phyloP scores from a whole-genome alignment of 2,113 vertebrate species.

The Rutilus rutilus region DNA sequence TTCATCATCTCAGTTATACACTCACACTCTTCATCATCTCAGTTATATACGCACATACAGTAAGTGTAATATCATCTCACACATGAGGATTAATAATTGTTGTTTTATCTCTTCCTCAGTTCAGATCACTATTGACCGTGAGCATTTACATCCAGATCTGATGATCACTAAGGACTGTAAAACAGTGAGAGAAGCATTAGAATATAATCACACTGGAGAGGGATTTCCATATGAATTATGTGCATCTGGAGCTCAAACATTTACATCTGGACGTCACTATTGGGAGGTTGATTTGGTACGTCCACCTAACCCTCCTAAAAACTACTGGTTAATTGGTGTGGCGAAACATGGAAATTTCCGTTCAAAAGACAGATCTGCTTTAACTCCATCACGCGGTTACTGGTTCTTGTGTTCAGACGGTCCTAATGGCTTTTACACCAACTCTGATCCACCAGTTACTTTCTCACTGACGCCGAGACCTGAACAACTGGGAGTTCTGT shows the following conservation, averaged over 20 bases:
- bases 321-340: conserved; percentile 71
- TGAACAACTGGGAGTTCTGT: conserved; percentile 60
- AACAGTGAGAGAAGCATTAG: fast-evolving
- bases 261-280: conserved; percentile 62
- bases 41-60: too few species aligned
- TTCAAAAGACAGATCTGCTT: neutral
- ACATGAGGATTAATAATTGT: neutral
- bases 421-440: conserved; percentile 40
- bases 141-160: neutral
- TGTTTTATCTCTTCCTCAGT: conserved; percentile 55
- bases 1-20: too few species aligned
- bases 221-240: conserved; percentile 54
- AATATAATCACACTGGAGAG: neutral
- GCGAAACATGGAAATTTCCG: neutral
- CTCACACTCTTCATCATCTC: too few species aligned
- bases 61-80: too few species aligned
- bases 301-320: conserved; percentile 12
- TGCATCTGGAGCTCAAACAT: conserved; percentile 53
- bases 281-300: conserved; percentile 57
- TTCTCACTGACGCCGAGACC: conserved; percentile 26
- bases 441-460: neutral
- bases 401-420: conserved; percentile 66
- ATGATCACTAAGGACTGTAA: fast-evolving
- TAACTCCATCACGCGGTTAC: conserved; percentile 52
- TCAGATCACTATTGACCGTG: conserved; percentile 46